These are phyloP conservation scores for Elgonia sp. DNA, from an alignment of 2,888 invertebrate genomes.

Conservation along the genomic window DNA sequence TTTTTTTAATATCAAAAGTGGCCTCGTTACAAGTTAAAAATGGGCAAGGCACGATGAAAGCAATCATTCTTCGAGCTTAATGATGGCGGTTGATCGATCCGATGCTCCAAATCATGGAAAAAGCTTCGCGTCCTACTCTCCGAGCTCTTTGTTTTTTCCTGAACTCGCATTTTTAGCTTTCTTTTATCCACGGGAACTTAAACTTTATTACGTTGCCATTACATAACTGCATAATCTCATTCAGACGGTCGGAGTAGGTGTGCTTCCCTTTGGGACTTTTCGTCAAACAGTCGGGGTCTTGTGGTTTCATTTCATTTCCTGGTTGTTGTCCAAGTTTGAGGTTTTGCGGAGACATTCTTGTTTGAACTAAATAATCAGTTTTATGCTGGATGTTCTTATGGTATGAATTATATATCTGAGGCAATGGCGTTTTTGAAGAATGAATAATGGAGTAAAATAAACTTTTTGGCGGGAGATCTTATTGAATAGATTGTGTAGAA, in stretches of 20 bases:
- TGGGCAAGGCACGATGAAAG: slow-evolving; percentile 18
- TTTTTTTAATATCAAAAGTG: not conserved
- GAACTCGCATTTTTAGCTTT: not conserved
- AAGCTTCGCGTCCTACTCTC: slow-evolving; percentile 2
- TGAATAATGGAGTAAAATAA: too few relatives aligned
- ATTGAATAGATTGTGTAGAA: too few relatives aligned
- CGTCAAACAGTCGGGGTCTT: not conserved
- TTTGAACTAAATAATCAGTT: slow-evolving; percentile 17
- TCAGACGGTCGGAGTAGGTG: not conserved
- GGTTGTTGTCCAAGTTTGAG: slow-evolving; percentile 8
- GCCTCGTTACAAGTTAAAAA: slow-evolving; percentile 2
- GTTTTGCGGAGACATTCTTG: slow-evolving; percentile 20
- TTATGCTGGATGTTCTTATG: not conserved
- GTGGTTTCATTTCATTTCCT: slow-evolving; percentile 20
- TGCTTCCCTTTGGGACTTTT: slow-evolving; percentile 3
- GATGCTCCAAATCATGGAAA: slow-evolving; percentile 12
- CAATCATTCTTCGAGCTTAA: slow-evolving; percentile 24
- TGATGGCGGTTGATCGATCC: slow-evolving; percentile 20
- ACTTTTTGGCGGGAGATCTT: too few relatives aligned
- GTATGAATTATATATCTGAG: slow-evolving; percentile 12
- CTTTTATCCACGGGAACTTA: not conserved
- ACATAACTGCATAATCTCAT: slow-evolving; percentile 33
- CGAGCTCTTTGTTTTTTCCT: not conserved
- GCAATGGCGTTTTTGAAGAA: too few relatives aligned
- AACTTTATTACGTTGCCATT: slow-evolving; percentile 11